phyloP scores from a whole-genome alignment of 2,888 invertebrate species.

The Drosophila colorata region DNA sequence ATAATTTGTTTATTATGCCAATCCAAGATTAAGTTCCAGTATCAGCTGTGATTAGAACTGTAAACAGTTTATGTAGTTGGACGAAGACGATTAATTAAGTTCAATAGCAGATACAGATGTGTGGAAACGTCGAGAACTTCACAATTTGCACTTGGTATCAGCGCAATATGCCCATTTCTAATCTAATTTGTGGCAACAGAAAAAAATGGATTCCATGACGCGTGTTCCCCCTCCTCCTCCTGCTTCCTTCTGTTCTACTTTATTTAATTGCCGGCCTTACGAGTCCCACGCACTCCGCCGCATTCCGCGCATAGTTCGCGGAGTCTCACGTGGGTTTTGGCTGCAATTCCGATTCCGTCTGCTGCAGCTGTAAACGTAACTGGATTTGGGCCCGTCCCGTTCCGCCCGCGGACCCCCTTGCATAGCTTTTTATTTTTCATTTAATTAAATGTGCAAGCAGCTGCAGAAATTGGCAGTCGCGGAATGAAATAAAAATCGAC shows the following conservation, averaged over 20 bases:
- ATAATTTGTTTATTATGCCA: conserved; percentile 2
- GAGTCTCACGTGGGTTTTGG: conserved; percentile 47
- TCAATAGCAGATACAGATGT: conserved; percentile 9
- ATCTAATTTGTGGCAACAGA: conserved; percentile 5
- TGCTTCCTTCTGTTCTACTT: conserved; percentile 8
- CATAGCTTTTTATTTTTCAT: conserved; percentile 44
- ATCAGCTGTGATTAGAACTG: conserved; percentile 16
- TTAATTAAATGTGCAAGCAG: conserved; percentile 74
- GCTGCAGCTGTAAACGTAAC: conserved; percentile 55
- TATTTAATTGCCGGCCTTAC: conserved; percentile 35
- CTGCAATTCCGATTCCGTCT: conserved; percentile 29
- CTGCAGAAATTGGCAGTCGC: conserved; percentile 68
- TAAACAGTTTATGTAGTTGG: conserved; percentile 9
- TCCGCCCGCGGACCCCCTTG: not conserved
- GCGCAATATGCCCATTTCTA: not conserved
- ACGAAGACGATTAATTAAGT: conserved; percentile 7
- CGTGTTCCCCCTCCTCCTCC: not conserved
- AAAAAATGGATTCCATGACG: conserved; percentile 18
- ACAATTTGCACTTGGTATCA: conserved; percentile 11
- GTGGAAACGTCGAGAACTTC: conserved; percentile 8
- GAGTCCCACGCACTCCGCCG: conserved; percentile 50
- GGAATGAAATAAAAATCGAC: conserved; percentile 17
- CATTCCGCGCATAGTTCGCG: conserved; percentile 47
- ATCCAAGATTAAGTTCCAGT: not conserved
- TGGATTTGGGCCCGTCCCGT: conserved; percentile 47